Evolutionary conservation across 2,888 invertebrate species (phyloP).

Genomic region (Drosophila paramelanica): DNA sequence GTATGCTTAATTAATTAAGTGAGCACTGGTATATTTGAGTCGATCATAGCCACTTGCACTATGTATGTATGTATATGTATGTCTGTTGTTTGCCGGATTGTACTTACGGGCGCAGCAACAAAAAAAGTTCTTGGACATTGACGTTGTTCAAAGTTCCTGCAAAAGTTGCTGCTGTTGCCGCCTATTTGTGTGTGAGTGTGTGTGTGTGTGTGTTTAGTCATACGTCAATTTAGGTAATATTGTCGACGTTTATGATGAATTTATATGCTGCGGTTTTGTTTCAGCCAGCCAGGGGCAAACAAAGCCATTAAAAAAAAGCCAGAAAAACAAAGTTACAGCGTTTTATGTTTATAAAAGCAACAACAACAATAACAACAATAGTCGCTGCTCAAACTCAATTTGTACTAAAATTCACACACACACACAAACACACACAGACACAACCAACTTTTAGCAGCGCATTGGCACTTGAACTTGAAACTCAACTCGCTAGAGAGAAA

Average conservation of each 20-base stretch:
- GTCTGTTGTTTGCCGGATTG: not conserved
- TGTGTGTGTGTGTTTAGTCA: slow-evolving; percentile 29
- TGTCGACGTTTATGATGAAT: slow-evolving; percentile 72
- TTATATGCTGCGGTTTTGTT: slow-evolving; percentile 63
- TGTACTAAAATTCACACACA: slow-evolving; percentile 39
- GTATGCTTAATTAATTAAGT: too few relatives aligned
- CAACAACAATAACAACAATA: slow-evolving; percentile 3
- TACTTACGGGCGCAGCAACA: slow-evolving; percentile 18
- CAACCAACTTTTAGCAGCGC: slow-evolving; percentile 61
- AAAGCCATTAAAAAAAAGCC: slow-evolving; percentile 68
- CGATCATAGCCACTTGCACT: not conserved
- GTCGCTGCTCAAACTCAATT: slow-evolving; percentile 63
- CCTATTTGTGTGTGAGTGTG: slow-evolving; percentile 22
- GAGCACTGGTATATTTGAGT: slow-evolving; percentile 2
- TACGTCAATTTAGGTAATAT: slow-evolving; percentile 73
- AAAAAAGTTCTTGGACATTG: slow-evolving; percentile 23
- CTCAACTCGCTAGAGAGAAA: slow-evolving; percentile 9
- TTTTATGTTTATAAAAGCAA: slow-evolving; percentile 55
- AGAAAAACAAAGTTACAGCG: slow-evolving; percentile 59
- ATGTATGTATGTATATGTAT: not conserved
- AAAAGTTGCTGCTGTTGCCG: slow-evolving; percentile 36
- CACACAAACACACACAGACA: not conserved
- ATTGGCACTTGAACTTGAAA: slow-evolving; percentile 66
- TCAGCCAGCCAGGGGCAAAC: slow-evolving; percentile 49
- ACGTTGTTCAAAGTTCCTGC: slow-evolving; percentile 26